Evolutionary conservation across 2,888 invertebrate species (phyloP).

Genomic region (Arge pagana): DNA sequence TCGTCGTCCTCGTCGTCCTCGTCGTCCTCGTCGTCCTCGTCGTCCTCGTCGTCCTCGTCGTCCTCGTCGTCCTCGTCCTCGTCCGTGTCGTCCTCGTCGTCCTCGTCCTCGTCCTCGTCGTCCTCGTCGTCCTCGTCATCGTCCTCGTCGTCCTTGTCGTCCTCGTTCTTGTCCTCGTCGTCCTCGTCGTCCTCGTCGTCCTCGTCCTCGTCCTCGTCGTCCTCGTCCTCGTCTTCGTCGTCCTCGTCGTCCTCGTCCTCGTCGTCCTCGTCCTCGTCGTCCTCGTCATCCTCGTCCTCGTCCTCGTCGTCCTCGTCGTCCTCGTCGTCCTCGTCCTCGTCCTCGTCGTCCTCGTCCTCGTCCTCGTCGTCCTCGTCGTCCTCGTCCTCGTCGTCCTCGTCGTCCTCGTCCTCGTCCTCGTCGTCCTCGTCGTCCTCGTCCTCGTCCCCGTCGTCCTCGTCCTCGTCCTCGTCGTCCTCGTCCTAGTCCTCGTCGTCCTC

Average conservation of each 20-base stretch:
- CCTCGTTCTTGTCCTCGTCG: background rate
- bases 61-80: too few species aligned
- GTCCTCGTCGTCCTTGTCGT: background rate
- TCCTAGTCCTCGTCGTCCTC: too few species aligned
- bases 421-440: slow-evolving; percentile 6
- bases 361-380: background rate
- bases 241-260: background rate
- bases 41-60: background rate
- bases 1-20: background rate
- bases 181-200: background rate
- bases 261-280: slow-evolving; percentile 2
- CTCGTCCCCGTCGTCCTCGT: too few species aligned
- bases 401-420: background rate
- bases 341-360: background rate
- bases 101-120: background rate
- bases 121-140: background rate
- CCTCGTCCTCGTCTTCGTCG: too few species aligned
- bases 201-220: background rate
- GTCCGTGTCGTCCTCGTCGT: too few species aligned
- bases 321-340: background rate
- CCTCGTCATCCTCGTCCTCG: too few species aligned
- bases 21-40: background rate
- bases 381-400: slow-evolving; percentile 6
- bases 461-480: too few species aligned
- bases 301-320: background rate